phyloP scores from a whole-genome alignment of 1,140 invertebrate species.

The Magallana gigas region DNA sequence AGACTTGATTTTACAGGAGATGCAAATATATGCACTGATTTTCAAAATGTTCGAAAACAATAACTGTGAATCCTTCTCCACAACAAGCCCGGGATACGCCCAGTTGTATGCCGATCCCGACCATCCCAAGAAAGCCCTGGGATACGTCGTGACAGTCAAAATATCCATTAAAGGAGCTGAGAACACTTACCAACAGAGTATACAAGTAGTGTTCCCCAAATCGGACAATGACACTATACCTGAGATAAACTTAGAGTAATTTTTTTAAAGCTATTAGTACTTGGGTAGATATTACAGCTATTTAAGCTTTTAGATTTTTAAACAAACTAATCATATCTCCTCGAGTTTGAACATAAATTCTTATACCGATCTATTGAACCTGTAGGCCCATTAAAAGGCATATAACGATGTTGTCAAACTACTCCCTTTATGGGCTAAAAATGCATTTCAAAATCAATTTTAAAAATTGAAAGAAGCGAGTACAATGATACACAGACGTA shows the following conservation, averaged over 20 bases:
- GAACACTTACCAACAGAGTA: constrained; percentile 35
- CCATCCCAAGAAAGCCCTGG: background rate
- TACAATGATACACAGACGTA: too few species aligned
- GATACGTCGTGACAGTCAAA: constrained; percentile 41
- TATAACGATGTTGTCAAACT: too few species aligned
- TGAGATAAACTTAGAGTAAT: constrained; percentile 42
- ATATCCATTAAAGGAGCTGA: background rate
- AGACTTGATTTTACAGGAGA: background rate
- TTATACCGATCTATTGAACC: too few species aligned
- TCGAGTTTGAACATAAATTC: too few species aligned
- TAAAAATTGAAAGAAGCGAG: too few species aligned
- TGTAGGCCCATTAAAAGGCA: too few species aligned
- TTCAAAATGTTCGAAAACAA: background rate
- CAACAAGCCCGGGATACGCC: constrained; percentile 5
- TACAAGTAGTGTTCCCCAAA: constrained; percentile 32
- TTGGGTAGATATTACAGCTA: too few species aligned
- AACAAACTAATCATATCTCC: too few species aligned
- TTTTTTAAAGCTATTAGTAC: background rate
- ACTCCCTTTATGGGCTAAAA: too few species aligned
- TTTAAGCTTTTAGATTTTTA: too few species aligned
- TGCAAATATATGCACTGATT: background rate
- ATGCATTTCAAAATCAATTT: too few species aligned
- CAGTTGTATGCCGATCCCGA: background rate
- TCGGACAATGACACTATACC: constrained; percentile 35
- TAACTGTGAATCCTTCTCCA: constrained; percentile 21